These are phyloP conservation scores for Pelmatolapia mariae DNA, from an alignment of 2,113 vertebrate genomes.

Conservation along the genomic window DNA sequence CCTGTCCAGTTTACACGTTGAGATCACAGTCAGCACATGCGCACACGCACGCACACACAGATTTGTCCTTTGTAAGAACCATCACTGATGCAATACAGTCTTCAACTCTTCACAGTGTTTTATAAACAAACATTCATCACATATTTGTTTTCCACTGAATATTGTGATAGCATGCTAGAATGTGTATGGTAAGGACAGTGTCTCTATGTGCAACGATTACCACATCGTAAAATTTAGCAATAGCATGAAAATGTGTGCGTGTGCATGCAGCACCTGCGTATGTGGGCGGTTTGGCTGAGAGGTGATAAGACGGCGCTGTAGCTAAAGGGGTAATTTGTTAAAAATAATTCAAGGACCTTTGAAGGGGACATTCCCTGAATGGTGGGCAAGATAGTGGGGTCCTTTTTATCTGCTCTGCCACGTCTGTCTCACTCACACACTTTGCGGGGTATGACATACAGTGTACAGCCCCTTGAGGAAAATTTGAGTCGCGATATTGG, in stretches of 20 bases:
- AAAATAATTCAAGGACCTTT: constrained; percentile 67
- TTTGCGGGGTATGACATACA: neutral
- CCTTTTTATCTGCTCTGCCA: constrained; percentile 13
- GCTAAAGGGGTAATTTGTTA: constrained; percentile 46
- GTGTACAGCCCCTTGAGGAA: neutral
- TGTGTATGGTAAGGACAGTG: neutral
- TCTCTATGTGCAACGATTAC: neutral
- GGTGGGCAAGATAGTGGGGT: neutral
- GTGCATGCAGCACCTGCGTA: neutral
- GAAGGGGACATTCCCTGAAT: constrained; percentile 57
- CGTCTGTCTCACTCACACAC: neutral
- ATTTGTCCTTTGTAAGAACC: neutral
- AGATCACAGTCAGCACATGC: neutral
- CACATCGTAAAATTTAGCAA: neutral
- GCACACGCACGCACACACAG: neutral
- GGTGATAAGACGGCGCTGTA: constrained; percentile 32
- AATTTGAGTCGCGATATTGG: neutral
- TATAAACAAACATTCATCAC: constrained; percentile 21
- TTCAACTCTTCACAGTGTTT: neutral
- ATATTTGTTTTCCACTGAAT: constrained; percentile 8
- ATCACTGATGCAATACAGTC: neutral
- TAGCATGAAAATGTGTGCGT: neutral
- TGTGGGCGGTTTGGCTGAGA: neutral
- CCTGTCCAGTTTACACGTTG: neutral
- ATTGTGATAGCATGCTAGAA: neutral